Evolutionary conservation across 2,888 invertebrate genomes (phyloP), one percentile per base, ranked within the genome.

Genomic region (Pteria penguin): DNA sequence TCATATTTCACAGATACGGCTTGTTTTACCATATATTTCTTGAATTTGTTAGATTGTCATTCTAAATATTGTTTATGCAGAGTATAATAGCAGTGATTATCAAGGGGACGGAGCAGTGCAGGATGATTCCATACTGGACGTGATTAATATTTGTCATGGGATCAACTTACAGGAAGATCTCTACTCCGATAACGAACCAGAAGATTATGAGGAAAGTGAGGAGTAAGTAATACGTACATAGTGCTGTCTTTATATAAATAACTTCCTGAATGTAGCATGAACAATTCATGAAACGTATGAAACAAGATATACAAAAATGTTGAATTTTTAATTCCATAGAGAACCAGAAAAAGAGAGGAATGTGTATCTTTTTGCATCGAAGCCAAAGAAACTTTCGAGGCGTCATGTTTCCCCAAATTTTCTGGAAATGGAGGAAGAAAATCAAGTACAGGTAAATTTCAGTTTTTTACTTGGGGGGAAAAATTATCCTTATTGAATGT

Each of bases 381-480:
- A 83, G 18, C 90, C 90, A 0, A 89, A 88, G 79, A 83, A 86
- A 57, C 88, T 87, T 4, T 86, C 86, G 2, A 79, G 86, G 52
- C 79, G 85, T 61, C 86, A 84, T 80, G 75, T 85, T 22, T 88
- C 88, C 24, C 87, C 89, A 4, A 79, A 72, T 60, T 80, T 81
- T 55, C 55, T 72, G 11, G 74, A 74, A 0, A 67, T 55, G 4
- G 55, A 58, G 22, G 75, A 75, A 18, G 11, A 29, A 18, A 55
- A 62, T 14, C 29, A 36, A 8, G 54, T 29, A 54, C 31, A 61
- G 75, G 80, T 81, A 63, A 18, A n/a, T 26, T 24, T 58, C 27
- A 31, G 18, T 74, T 61, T 57, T 18, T 29, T 18, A 2, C 14
- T 62, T 31, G 29, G n/a, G n/a, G n/a, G n/a, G n/a, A n/a, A n/a